Conservation (phyloP, 30 jellyfish, hydroid and myxozoan species). For the Cassiopea xamachana region DNA sequence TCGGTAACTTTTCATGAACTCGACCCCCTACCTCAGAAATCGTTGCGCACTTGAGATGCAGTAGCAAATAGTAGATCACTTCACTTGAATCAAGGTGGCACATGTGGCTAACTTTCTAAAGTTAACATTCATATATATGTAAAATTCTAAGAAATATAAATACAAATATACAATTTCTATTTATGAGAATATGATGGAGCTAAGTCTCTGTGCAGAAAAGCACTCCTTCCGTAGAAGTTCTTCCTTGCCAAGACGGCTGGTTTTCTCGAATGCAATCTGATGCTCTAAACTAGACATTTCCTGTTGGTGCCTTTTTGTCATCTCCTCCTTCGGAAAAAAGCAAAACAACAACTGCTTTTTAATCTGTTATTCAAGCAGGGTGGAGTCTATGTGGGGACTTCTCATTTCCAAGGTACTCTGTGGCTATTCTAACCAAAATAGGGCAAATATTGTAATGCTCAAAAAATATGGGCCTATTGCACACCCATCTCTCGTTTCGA, state of each 20-base stretch:
- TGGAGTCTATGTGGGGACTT: too few species aligned
- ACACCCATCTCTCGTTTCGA: too few species aligned
- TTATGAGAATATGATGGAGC: constrained; percentile 23
- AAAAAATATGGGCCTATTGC: too few species aligned
- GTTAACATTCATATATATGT: too few species aligned
- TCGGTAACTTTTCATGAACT: too few species aligned
- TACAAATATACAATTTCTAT: constrained; percentile 9
- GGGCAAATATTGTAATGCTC: too few species aligned
- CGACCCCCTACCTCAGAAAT: too few species aligned
- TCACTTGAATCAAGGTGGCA: too few species aligned
- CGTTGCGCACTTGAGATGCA: not conserved
- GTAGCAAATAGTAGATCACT: not conserved
- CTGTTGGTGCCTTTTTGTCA: constrained; percentile 42
- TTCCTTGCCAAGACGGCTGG: constrained; percentile 49
- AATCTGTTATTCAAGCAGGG: too few species aligned
- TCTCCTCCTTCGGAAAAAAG: constrained; percentile 43
- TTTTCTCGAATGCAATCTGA: constrained; percentile 28
- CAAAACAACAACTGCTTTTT: not conserved
- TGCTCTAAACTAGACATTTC: constrained; percentile 51
- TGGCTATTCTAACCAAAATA: too few species aligned
- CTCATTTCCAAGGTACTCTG: too few species aligned
- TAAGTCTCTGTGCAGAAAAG: constrained; percentile 30
- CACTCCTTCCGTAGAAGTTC: constrained; percentile 48
- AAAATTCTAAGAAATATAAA: not conserved
- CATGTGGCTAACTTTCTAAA: too few species aligned